These are phyloP conservation scores for Molossus molossus DNA, from an alignment of 2,797 vertebrate species.

Conservation along the genomic window DNA sequence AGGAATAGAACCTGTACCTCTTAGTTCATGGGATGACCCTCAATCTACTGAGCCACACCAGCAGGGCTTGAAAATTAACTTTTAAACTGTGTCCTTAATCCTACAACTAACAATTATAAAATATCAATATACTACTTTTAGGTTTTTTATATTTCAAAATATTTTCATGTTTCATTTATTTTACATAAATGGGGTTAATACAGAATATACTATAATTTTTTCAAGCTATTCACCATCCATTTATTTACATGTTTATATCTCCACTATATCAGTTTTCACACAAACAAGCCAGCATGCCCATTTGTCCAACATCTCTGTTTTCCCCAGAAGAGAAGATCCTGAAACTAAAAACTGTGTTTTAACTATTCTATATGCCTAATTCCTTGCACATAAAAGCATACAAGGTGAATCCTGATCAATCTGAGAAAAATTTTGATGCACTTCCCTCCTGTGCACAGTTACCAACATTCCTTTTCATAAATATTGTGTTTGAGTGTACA, in stretches of 20 bases:
- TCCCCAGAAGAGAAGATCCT: background rate
- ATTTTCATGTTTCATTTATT: slow-evolving; percentile 40
- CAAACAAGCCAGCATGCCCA: background rate
- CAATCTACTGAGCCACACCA: too few species aligned
- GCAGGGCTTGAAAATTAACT: slow-evolving; percentile 29
- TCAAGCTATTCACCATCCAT: slow-evolving; percentile 4
- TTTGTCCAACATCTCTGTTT: background rate
- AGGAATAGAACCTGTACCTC: too few species aligned
- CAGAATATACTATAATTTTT: background rate
- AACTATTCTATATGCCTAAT: background rate
- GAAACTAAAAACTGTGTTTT: background rate
- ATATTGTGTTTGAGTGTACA: background rate
- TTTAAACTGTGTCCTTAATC: slow-evolving; percentile 41
- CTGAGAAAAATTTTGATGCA: background rate
- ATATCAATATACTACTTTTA: background rate
- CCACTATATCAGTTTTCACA: background rate
- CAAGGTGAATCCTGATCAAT: background rate
- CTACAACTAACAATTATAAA: background rate
- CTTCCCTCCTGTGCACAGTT: background rate
- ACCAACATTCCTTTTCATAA: slow-evolving; percentile 7
- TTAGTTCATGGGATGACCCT: too few species aligned
- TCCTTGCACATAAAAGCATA: background rate
- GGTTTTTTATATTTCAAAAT: slow-evolving; percentile 31
- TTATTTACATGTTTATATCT: background rate
- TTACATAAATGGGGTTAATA: background rate